phyloP scores from a whole-genome alignment of 1,140 invertebrate genomes.

The Protaetia brevitarsis region DNA sequence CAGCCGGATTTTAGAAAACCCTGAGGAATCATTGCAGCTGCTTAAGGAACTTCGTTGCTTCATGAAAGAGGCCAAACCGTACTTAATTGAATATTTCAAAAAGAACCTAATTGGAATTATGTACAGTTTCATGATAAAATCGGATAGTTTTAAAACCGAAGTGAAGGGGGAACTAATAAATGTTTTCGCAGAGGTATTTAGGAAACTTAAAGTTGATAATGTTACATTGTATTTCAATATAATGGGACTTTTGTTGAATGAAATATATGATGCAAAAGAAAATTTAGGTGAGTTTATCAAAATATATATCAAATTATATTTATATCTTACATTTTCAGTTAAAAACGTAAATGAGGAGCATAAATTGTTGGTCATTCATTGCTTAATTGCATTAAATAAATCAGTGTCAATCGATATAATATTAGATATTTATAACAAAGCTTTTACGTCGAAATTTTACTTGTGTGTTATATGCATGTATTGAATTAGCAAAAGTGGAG shows the following conservation, averaged over 20 bases:
- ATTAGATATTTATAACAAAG: conserved; percentile 51
- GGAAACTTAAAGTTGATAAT: conserved; percentile 33
- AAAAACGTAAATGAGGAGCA: conserved; percentile 57
- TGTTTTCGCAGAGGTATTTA: conserved; percentile 34
- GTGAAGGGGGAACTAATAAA: conserved; percentile 33
- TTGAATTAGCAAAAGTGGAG: conserved; percentile 59
- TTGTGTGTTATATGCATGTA: conserved; percentile 57
- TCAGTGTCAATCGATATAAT: conserved; percentile 50
- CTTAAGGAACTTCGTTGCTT: not conserved
- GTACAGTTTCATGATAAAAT: not conserved
- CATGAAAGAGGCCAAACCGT: not conserved
- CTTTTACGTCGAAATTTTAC: conserved; percentile 56
- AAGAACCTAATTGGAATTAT: not conserved
- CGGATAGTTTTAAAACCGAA: conserved; percentile 30
- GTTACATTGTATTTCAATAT: conserved; percentile 38
- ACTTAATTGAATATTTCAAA: not conserved
- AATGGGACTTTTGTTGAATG: conserved; percentile 47
- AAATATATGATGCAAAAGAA: conserved; percentile 53
- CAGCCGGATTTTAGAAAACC: not conserved
- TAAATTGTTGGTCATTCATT: conserved; percentile 55
- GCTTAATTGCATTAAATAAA: conserved; percentile 53
- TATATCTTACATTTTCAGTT: conserved; percentile 43
- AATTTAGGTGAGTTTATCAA: conserved; percentile 45
- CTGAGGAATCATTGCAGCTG: not conserved
- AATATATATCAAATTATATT: conserved; percentile 29